Percentiles rank a stretch among this genome's conserved stretches.
phyloP scores from a whole-genome alignment of 2,888 invertebrate species.

The Exephanes ischioxanthus region DNA sequence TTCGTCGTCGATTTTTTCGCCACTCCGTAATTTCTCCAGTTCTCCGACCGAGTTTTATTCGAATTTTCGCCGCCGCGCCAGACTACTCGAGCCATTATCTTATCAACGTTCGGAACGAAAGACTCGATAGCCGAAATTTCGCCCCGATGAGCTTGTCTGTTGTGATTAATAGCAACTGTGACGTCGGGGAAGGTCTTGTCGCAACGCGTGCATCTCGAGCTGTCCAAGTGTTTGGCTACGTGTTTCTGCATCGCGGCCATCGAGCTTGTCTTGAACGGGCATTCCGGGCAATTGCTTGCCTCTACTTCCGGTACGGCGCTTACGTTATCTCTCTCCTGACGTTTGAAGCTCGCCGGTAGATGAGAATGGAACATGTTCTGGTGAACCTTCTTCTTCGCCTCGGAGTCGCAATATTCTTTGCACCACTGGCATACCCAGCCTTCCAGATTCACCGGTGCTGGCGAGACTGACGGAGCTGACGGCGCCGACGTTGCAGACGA shows the following conservation, averaged over 20 bases:
- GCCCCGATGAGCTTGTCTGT: slow-evolving; percentile 78
- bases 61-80: slow-evolving; percentile 41
- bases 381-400: slow-evolving; percentile 81
- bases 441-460: slow-evolving; percentile 43
- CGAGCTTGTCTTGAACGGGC: slow-evolving; percentile 80
- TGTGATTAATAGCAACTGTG: slow-evolving; percentile 78
- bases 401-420: slow-evolving; percentile 79
- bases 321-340: slow-evolving; percentile 42
- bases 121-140: slow-evolving; percentile 77
- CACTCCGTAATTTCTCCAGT: slow-evolving; percentile 71
- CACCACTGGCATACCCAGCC: slow-evolving; percentile 81
- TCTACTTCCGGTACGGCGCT: slow-evolving; percentile 20
- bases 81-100: slow-evolving; percentile 71
- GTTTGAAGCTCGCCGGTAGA: slow-evolving; percentile 76
- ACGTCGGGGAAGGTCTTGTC: slow-evolving; percentile 78
- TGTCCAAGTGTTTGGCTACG: slow-evolving; percentile 83
- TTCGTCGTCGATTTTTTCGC: slow-evolving; percentile 85
- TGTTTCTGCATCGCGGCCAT: slow-evolving; percentile 83
- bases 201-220: slow-evolving; percentile 85
- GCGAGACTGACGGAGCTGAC: neutral
- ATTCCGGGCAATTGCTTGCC: slow-evolving; percentile 83
- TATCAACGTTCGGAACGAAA: slow-evolving; percentile 69
- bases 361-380: slow-evolving; percentile 83
- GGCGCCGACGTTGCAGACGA: neutral
- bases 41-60: neutral